phyloP scores from a whole-genome alignment of 2,113 vertebrate genomes.

The Gymnorhina tibicen region DNA sequence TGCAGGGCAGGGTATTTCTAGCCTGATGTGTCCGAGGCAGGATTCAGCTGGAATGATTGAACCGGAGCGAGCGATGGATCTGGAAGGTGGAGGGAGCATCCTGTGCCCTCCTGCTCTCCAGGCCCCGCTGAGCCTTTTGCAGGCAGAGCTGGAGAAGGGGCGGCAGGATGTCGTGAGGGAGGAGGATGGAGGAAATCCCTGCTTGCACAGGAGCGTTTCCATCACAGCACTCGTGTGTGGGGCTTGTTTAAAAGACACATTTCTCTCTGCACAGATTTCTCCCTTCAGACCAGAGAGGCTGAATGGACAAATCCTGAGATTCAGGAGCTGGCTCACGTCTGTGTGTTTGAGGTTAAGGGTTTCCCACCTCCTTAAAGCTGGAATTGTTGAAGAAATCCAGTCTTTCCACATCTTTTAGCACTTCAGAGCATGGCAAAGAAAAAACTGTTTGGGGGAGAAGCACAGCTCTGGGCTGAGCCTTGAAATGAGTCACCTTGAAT shows the following conservation, averaged over 20 bases:
- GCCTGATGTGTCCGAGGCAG: rapidly evolving
- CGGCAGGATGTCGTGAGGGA: not conserved
- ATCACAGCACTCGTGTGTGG: rapidly evolving
- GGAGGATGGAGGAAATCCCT: not conserved
- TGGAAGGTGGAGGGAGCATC: not conserved
- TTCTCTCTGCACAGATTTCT: not conserved
- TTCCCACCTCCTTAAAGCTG: not conserved
- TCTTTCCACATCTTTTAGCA: not conserved
- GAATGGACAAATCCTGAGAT: not conserved
- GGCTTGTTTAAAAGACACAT: not conserved
- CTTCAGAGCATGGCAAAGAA: not conserved
- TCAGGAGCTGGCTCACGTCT: rapidly evolving
- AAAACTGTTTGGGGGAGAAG: rapidly evolving
- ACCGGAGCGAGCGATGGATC: rapidly evolving
- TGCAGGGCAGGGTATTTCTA: not conserved
- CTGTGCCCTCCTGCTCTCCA: not conserved
- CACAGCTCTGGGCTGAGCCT: not conserved
- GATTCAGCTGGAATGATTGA: rapidly evolving
- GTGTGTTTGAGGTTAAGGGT: not conserved
- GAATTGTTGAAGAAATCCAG: not conserved
- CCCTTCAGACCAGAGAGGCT: not conserved
- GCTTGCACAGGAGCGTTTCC: not conserved
- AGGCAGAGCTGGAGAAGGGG: not conserved
- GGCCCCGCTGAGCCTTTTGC: too few relatives aligned
- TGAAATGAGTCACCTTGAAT: not conserved